Evolutionary conservation across 1,140 invertebrate species (phyloP).

Genomic region (Cyrtorhinus lividipennis): DNA sequence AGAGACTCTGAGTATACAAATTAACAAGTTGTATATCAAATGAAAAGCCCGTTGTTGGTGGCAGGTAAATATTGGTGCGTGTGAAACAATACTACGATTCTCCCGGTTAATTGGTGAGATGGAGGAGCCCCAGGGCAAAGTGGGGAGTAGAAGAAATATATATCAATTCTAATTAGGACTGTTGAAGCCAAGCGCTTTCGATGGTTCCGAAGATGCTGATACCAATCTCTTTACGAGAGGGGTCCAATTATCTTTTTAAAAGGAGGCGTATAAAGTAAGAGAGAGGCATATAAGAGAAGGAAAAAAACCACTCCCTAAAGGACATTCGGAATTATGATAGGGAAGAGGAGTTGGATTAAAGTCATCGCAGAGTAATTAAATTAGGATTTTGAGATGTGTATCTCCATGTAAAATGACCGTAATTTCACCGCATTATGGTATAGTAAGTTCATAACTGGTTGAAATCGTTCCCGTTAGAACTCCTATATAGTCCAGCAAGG

Average conservation of each 20-base stretch:
- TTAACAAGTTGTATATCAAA: slow-evolving; percentile 10
- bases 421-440: too few species aligned
- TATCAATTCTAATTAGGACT: slow-evolving; percentile 10
- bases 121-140: background rate
- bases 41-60: slow-evolving; percentile 1
- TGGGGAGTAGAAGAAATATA: background rate
- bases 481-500: too few species aligned
- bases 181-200: background rate
- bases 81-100: slow-evolving; percentile 6
- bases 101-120: slow-evolving; percentile 1
- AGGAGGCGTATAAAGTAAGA: background rate
- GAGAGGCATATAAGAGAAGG: background rate
- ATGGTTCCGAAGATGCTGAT: background rate
- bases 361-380: slow-evolving; percentile 2
- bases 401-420: too few species aligned
- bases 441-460: too few species aligned
- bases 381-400: too few species aligned
- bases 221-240: slow-evolving; percentile 9
- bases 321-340: slow-evolving; percentile 5
- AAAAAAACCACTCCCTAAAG: background rate
- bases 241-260: slow-evolving; percentile 2
- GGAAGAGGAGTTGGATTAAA: background rate
- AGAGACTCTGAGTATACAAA: slow-evolving; percentile 1
- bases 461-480: too few species aligned
- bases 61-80: slow-evolving; percentile 8